Evolutionary conservation across 2,888 invertebrate genomes (phyloP).

Genomic region (Limnephilus lunatus): DNA sequence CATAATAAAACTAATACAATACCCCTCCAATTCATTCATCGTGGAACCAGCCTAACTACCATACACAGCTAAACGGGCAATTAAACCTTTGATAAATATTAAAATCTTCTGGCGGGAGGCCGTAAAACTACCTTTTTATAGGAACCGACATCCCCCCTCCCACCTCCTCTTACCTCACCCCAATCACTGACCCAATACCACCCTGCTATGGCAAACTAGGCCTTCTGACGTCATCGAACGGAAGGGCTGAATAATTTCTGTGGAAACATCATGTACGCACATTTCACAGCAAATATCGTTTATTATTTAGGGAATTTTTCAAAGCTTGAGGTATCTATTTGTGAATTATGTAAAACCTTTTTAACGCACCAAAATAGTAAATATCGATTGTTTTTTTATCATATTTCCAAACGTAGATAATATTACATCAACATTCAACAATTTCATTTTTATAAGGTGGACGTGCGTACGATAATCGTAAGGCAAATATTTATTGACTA

Average conservation of each 20-base stretch:
- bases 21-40: background rate
- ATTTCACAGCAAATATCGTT: background rate
- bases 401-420: background rate
- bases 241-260: background rate
- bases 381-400: background rate
- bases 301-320: background rate
- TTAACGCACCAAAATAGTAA: background rate
- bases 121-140: conserved; percentile 30
- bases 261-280: background rate
- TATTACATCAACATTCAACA: background rate
- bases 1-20: background rate
- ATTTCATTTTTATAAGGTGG: background rate
- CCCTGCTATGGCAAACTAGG: background rate
- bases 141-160: background rate
- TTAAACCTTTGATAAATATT: conserved; percentile 32
- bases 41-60: background rate
- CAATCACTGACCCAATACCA: background rate
- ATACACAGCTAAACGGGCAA: conserved; percentile 16
- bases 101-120: conserved; percentile 19
- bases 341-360: background rate
- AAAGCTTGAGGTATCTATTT: background rate
- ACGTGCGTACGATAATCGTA: background rate
- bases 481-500: background rate
- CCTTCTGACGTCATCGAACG: conserved; percentile 32
- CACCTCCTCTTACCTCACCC: background rate